Percentiles rank a stretch among this genome's conserved stretches.
phyloP scores from a whole-genome alignment of 2,888 invertebrate genomes.

The Netelia melanura region DNA sequence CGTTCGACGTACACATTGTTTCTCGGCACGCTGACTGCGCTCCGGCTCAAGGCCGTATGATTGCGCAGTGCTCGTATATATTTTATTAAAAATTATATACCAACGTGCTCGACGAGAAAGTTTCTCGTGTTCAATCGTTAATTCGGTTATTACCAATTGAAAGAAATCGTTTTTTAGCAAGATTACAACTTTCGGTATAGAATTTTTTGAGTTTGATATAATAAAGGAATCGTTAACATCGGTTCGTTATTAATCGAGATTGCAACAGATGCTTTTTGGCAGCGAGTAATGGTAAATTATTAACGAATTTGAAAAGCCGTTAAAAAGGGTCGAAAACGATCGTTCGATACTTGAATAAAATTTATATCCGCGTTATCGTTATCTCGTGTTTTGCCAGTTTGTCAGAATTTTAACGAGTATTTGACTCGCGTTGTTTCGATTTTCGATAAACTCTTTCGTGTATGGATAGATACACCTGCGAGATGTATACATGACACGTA shows the following conservation, averaged over 20 bases:
- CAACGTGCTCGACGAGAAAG: no score
- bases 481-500: constrained; percentile 23
- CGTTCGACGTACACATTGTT: constrained; percentile 4
- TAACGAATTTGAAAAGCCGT: background rate
- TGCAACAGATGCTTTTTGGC: background rate
- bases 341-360: constrained; percentile 9
- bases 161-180: no score
- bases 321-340: background rate
- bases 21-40: constrained; percentile 8
- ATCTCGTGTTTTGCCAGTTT: constrained; percentile 13
- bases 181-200: no score
- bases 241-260: background rate
- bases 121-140: no score
- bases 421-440: constrained; percentile 23
- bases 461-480: background rate
- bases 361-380: background rate
- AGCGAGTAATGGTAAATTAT: background rate
- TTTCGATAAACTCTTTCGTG: constrained; percentile 26
- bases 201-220: no score
- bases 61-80: constrained; percentile 6
- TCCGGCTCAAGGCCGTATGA: constrained; percentile 46
- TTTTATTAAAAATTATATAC: background rate
- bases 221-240: no score
- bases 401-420: constrained; percentile 32
- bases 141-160: no score